phyloP scores from a whole-genome alignment of 1,140 invertebrate genomes.

The Diorhabda sublineata region DNA sequence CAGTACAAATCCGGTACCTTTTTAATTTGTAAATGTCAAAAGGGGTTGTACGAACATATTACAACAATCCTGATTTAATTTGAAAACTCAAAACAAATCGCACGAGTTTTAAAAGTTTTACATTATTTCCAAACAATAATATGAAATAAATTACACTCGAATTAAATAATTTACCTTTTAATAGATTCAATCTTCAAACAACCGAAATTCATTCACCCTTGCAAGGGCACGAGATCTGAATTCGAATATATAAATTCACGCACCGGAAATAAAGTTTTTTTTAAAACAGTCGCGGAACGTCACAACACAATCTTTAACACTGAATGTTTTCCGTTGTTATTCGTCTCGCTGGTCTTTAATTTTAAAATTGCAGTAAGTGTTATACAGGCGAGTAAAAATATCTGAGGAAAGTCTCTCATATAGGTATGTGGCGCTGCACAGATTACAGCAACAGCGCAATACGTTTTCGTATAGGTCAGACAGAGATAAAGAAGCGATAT shows the following conservation, averaged over 20 bases:
- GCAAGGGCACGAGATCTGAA: neutral
- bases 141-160: too few relatives aligned
- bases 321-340: neutral
- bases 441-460: slow-evolving; percentile 15
- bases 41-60: too few relatives aligned
- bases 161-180: neutral
- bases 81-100: too few relatives aligned
- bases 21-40: too few relatives aligned
- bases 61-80: too few relatives aligned
- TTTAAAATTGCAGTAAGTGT: slow-evolving; percentile 17
- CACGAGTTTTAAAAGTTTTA: too few relatives aligned
- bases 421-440: slow-evolving; percentile 14
- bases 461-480: slow-evolving; percentile 10
- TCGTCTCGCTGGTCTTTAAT: slow-evolving; percentile 16
- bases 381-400: slow-evolving; percentile 16
- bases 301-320: neutral
- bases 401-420: neutral
- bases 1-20: too few relatives aligned
- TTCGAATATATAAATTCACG: too few relatives aligned
- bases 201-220: neutral
- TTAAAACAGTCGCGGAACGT: neutral
- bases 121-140: too few relatives aligned
- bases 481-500: slow-evolving; percentile 19
- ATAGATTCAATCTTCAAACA: slow-evolving; percentile 1
- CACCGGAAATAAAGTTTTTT: too few relatives aligned